These are phyloP conservation scores for Fulmarus glacialis DNA, from an alignment of 2,113 vertebrate genomes.

Conservation along the genomic window DNA sequence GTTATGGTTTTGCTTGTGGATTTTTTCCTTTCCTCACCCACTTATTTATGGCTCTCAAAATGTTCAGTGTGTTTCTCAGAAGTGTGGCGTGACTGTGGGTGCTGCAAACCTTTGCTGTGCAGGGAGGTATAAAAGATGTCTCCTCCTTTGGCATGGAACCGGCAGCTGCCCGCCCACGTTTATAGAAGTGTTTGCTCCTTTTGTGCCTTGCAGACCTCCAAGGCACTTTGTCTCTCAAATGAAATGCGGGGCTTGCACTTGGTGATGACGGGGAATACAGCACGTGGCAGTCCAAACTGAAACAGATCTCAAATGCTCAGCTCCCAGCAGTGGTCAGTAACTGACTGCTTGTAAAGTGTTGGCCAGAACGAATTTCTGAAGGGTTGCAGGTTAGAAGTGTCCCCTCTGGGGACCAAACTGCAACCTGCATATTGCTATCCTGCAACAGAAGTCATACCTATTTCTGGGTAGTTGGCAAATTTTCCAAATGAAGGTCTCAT, in stretches of 20 bases:
- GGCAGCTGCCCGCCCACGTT: neutral
- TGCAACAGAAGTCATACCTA: neutral
- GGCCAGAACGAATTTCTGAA: neutral
- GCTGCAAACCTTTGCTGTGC: neutral
- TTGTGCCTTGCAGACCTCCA: neutral
- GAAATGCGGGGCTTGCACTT: neutral
- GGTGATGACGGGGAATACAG: neutral
- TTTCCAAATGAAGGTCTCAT: neutral
- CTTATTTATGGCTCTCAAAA: neutral
- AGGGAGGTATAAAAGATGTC: too few relatives aligned
- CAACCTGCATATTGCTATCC: neutral
- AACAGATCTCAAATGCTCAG: neutral
- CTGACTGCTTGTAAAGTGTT: neutral
- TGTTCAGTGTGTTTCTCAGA: neutral
- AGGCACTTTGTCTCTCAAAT: neutral
- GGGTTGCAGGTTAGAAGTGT: neutral
- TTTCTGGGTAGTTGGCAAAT: neutral
- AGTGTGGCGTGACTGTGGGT: accelerated
- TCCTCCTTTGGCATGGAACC: neutral
- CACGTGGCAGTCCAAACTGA: neutral
- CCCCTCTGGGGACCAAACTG: neutral
- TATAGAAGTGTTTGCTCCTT: neutral
- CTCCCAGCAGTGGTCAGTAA: neutral
- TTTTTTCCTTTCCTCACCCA: neutral
- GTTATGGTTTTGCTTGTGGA: neutral